Conservation (phyloP, 2,888 invertebrate genomes). For the Nomada fabriciana region DNA sequence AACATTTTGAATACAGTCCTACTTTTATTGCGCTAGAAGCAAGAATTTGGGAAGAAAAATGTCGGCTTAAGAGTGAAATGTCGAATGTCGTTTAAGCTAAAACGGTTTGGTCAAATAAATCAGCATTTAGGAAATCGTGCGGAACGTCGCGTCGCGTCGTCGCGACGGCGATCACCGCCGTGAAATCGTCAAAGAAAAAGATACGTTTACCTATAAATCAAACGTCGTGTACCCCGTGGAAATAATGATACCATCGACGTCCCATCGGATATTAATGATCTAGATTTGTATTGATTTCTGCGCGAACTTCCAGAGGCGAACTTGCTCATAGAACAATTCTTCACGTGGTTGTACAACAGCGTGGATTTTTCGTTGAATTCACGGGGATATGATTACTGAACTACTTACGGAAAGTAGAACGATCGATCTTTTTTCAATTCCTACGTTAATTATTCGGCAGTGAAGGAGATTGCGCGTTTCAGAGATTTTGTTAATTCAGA, state of each 20-base stretch:
- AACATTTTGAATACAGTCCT: neutral
- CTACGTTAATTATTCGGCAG: too few relatives aligned
- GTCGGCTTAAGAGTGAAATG: constrained; percentile 3
- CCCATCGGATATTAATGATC: constrained; percentile 30
- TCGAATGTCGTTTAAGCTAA: constrained; percentile 2
- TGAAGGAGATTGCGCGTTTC: neutral
- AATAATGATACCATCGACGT: constrained; percentile 24
- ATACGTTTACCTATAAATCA: constrained; percentile 48
- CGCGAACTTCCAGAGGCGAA: neutral
- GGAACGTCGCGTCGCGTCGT: constrained; percentile 13
- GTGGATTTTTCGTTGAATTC: neutral
- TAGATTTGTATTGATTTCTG: constrained; percentile 18
- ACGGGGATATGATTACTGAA: neutral
- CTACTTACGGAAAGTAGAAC: neutral
- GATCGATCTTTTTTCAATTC: too few relatives aligned
- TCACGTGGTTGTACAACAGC: neutral
- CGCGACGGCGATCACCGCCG: constrained; percentile 10
- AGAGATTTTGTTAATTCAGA: neutral
- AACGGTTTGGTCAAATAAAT: constrained; percentile 32
- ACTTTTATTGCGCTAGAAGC: neutral
- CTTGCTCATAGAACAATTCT: neutral
- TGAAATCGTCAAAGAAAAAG: constrained; percentile 39
- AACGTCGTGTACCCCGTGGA: constrained; percentile 5
- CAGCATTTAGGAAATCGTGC: constrained; percentile 20
- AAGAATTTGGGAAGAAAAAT: neutral